phyloP scores from a whole-genome alignment of 2,888 invertebrate genomes.

The Cephus spinipes region DNA sequence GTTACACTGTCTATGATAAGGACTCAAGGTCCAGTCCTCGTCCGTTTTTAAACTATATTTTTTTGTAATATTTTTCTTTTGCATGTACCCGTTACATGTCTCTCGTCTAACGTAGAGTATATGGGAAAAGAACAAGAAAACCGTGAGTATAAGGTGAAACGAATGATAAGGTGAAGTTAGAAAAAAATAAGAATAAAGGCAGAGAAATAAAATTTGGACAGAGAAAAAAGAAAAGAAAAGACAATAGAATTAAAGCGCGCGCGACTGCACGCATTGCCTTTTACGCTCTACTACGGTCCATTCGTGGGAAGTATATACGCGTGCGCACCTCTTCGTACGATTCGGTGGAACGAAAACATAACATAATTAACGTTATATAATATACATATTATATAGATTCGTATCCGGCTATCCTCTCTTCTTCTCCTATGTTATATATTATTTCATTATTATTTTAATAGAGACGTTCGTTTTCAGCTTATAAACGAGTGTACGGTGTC shows the following conservation, averaged over 20 bases:
- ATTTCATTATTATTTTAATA: slow-evolving; percentile 48
- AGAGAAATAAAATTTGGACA: neutral
- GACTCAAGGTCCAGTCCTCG: neutral
- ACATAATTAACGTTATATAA: slow-evolving; percentile 59
- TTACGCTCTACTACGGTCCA: slow-evolving; percentile 14
- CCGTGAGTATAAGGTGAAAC: slow-evolving; percentile 2
- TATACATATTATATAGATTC: slow-evolving; percentile 60
- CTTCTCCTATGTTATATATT: slow-evolving; percentile 52
- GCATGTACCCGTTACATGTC: slow-evolving; percentile 13
- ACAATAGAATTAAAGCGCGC: slow-evolving; percentile 23
- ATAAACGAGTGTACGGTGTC: slow-evolving; percentile 44
- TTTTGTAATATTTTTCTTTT: slow-evolving; percentile 11
- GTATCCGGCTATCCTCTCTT: slow-evolving; percentile 50
- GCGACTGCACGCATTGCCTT: slow-evolving; percentile 15
- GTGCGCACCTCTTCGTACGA: slow-evolving; percentile 17
- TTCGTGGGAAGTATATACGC: slow-evolving; percentile 8
- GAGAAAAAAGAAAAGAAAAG: neutral
- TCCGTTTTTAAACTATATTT: slow-evolving; percentile 5
- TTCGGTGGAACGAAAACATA: slow-evolving; percentile 44
- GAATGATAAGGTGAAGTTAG: neutral
- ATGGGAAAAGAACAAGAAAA: slow-evolving; percentile 17
- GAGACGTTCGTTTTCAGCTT: slow-evolving; percentile 45
- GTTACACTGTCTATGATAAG: neutral
- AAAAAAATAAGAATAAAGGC: neutral
- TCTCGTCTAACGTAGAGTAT: slow-evolving; percentile 23